These are phyloP conservation scores for Pandemis heparana DNA, from an alignment of 2,888 invertebrate species.

Conservation along the genomic window DNA sequence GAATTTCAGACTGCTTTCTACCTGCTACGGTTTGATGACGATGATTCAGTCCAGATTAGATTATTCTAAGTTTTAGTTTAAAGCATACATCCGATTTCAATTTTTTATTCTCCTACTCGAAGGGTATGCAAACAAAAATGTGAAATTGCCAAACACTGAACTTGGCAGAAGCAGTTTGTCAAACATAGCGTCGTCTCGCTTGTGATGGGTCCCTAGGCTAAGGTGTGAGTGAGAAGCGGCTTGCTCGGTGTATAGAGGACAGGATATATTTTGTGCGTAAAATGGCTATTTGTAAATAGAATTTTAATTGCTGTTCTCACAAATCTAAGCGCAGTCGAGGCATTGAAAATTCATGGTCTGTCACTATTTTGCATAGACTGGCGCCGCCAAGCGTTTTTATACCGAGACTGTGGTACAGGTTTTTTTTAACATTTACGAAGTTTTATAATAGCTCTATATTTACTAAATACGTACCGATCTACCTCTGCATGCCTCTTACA, in stretches of 20 bases:
- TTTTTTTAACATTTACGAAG: slow-evolving; percentile 51
- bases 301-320: slow-evolving; percentile 59
- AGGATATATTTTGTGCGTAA: slow-evolving; percentile 67
- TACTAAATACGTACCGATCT: slow-evolving; percentile 72
- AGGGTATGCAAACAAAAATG: too few species aligned
- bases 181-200: slow-evolving; percentile 8
- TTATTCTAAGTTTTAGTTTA: too few species aligned
- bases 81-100: too few species aligned
- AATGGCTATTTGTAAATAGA: slow-evolving; percentile 76
- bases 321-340: slow-evolving; percentile 42
- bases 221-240: slow-evolving; percentile 56
- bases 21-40: too few species aligned
- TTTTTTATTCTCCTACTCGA: too few species aligned
- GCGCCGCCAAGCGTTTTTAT: not conserved
- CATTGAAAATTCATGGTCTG: slow-evolving; percentile 36
- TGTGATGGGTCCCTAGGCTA: slow-evolving; percentile 33
- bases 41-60: too few species aligned
- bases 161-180: not conserved
- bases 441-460: slow-evolving; percentile 51
- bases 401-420: slow-evolving; percentile 47
- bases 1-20: too few species aligned
- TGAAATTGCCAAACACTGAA: too few species aligned
- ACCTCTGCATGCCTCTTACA: slow-evolving; percentile 82
- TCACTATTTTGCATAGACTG: not conserved
- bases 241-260: slow-evolving; percentile 58